Conservation (phyloP, 2,797 vertebrate species). For the Sebastes ruberrimus region DNA sequence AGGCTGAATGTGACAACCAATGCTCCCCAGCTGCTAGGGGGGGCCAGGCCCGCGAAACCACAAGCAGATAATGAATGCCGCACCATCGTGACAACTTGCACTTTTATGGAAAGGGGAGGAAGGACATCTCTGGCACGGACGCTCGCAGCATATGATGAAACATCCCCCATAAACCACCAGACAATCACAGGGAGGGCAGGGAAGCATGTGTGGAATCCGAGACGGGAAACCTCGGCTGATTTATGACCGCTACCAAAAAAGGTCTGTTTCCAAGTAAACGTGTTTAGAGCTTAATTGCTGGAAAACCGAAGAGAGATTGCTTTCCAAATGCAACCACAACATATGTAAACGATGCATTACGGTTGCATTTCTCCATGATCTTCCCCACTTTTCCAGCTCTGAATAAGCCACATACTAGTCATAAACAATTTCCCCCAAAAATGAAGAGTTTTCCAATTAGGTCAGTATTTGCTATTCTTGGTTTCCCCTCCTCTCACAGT, state of each 20-base stretch:
- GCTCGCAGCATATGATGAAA: constrained; percentile 50
- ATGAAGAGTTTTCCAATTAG: constrained; percentile 55
- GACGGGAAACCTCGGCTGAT: constrained; percentile 54
- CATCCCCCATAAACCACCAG: constrained; percentile 72
- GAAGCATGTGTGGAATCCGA: constrained; percentile 60
- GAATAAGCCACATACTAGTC: constrained; percentile 38
- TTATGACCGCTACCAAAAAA: constrained; percentile 58
- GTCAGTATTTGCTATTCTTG: constrained; percentile 53
- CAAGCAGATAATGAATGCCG: constrained; percentile 74
- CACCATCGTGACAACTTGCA: constrained; percentile 73
- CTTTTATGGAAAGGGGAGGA: constrained; percentile 74
- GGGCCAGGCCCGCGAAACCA: constrained; percentile 48
- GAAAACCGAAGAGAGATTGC: constrained; percentile 33
- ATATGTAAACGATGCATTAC: constrained; percentile 52
- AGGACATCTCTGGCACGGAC: constrained; percentile 55
- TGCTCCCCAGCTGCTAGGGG: constrained; percentile 57
- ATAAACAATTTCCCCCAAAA: constrained; percentile 42
- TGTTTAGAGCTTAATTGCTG: constrained; percentile 30
- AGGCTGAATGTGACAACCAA: constrained; percentile 53
- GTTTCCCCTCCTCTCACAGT: constrained; percentile 23
- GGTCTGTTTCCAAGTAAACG: constrained; percentile 43
- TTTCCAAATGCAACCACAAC: constrained; percentile 59
- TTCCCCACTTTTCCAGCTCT: constrained; percentile 4
- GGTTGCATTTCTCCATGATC: constrained; percentile 31
- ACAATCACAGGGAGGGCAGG: constrained; percentile 67